Percentiles rank a stretch among this genome's conserved stretches.
These are phyloP conservation scores for Loripinus fragilis DNA, from an alignment of 2,888 invertebrate species.

Conservation along the genomic window DNA sequence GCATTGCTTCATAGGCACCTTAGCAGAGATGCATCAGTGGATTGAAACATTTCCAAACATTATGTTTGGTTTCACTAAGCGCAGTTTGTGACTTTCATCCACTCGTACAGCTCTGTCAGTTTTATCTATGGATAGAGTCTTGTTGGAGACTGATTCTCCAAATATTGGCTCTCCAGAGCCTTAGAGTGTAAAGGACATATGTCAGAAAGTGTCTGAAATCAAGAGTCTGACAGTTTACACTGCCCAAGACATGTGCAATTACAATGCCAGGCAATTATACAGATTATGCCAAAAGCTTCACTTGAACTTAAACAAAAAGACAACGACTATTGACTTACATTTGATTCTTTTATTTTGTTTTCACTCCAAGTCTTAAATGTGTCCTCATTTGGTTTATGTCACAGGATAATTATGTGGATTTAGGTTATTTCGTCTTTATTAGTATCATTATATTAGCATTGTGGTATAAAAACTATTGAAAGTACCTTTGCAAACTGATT, in stretches of 20 bases:
- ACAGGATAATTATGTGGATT: no score
- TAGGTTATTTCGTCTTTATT: no score
- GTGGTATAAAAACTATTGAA: no score
- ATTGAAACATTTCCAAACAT: constrained; percentile 2
- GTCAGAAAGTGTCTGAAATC: neutral
- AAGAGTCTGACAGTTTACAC: neutral
- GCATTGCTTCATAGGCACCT: constrained; percentile 10
- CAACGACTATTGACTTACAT: no score
- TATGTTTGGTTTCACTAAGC: neutral
- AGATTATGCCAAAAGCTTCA: no score
- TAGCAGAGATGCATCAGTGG: constrained; percentile 10
- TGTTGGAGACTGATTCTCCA: constrained; percentile 18
- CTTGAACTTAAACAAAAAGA: no score
- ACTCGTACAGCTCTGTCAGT: constrained; percentile 3
- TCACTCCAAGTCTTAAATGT: no score
- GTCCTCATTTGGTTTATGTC: no score
- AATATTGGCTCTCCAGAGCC: neutral
- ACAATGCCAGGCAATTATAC: neutral
- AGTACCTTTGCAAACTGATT: no score
- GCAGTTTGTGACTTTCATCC: neutral
- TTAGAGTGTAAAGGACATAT: neutral
- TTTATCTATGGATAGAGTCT: neutral
- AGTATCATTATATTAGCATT: no score
- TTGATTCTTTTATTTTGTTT: no score
- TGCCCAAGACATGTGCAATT: neutral